These are phyloP conservation scores for Eubucco bourcierii DNA, from an alignment of 2,113 vertebrate species.

Conservation along the genomic window DNA sequence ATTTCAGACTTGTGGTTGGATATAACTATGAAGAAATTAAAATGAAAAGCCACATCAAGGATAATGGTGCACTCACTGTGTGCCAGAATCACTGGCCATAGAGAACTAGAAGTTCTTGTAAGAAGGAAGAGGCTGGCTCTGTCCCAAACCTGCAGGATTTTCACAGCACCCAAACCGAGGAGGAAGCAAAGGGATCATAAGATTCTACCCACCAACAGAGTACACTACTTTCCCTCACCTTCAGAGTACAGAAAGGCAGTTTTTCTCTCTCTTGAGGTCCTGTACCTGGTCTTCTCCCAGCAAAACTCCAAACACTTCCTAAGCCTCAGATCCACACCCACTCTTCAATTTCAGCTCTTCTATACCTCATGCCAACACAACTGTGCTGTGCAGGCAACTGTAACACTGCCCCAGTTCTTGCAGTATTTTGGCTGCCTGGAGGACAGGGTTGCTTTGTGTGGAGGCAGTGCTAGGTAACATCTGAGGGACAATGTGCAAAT, in stretches of 20 bases:
- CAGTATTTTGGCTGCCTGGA: background rate
- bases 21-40: background rate
- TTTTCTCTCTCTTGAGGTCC: background rate
- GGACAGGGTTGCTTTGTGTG: background rate
- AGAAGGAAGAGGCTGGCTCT: background rate
- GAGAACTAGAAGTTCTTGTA: fast-evolving
- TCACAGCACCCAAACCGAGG: background rate
- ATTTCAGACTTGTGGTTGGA: background rate
- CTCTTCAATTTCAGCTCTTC: background rate
- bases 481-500: background rate
- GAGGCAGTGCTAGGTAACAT: background rate
- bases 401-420: background rate
- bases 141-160: background rate
- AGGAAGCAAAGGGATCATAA: background rate
- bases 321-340: background rate
- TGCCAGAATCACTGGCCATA: fast-evolving
- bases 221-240: background rate
- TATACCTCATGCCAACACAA: background rate
- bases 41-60: background rate
- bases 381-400: fast-evolving
- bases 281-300: background rate
- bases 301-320: background rate
- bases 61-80: background rate
- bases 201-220: background rate
- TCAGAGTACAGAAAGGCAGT: background rate